phyloP scores from a whole-genome alignment of 2,797 vertebrate genomes.

The Centroberyx gerrardi region DNA sequence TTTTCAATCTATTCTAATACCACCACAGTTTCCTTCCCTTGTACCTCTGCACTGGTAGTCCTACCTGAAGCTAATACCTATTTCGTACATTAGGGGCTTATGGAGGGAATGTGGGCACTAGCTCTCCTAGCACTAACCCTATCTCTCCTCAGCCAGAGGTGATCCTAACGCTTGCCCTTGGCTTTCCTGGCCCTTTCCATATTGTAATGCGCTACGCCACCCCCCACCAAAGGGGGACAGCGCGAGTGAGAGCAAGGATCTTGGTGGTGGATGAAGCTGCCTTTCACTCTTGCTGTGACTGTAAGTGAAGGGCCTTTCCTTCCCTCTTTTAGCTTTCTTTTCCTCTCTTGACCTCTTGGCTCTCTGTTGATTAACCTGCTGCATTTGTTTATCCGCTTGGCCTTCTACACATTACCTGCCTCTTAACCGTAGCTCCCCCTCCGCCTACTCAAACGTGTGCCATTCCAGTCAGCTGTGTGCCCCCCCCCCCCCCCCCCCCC shows the following conservation, averaged over 20 bases:
- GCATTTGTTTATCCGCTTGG: constrained; percentile 27
- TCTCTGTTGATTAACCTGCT: constrained; percentile 54
- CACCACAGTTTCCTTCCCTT: constrained; percentile 49
- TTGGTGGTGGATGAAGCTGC: constrained; percentile 87
- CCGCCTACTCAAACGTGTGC: constrained; percentile 8
- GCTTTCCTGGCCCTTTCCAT: constrained; percentile 88
- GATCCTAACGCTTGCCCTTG: constrained; percentile 85
- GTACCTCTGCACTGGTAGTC: constrained; percentile 46
- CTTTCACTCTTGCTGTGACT: constrained; percentile 88
- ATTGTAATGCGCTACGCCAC: constrained; percentile 87
- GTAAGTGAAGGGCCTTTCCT: constrained; percentile 86
- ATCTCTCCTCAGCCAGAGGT: constrained; percentile 90
- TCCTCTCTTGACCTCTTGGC: constrained; percentile 39
- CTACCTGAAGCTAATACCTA: constrained; percentile 26
- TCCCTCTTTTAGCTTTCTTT: constrained; percentile 47
- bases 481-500: constrained; percentile 72
- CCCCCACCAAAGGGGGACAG: constrained; percentile 77
- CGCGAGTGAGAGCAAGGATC: constrained; percentile 83
- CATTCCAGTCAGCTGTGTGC: constrained; percentile 69
- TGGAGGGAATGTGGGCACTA: constrained; percentile 23
- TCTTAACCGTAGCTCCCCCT: not conserved
- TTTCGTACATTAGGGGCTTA: constrained; percentile 38
- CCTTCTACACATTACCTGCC: not conserved
- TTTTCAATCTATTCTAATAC: constrained; percentile 41
- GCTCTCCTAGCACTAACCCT: constrained; percentile 80